These are phyloP conservation scores for Cynaeus angustus DNA, from an alignment of 2,888 invertebrate species.

Conservation along the genomic window DNA sequence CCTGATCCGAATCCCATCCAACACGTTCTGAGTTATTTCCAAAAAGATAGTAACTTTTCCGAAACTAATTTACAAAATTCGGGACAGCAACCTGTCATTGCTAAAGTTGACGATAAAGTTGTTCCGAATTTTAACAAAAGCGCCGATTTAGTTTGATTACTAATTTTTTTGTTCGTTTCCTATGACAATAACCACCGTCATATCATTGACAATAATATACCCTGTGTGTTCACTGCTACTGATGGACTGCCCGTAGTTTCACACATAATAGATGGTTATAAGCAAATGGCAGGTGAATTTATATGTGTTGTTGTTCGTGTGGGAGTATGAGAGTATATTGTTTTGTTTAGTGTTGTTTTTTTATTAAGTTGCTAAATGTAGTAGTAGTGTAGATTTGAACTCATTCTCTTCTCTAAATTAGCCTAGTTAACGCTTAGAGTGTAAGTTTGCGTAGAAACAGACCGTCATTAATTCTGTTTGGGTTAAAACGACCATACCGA, in stretches of 20 bases:
- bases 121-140: conserved; percentile 24
- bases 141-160: conserved; percentile 48
- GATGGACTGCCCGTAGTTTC: conserved; percentile 63
- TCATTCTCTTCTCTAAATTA: too few species aligned
- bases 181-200: conserved; percentile 52
- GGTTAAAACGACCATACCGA: too few species aligned
- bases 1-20: conserved; percentile 63
- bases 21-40: conserved; percentile 69
- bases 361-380: neutral
- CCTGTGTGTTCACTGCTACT: conserved; percentile 62
- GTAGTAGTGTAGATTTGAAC: too few species aligned
- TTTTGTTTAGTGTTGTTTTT: conserved; percentile 19
- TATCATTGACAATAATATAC: conserved; percentile 55
- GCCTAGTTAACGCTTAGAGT: too few species aligned
- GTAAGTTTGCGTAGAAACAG: too few species aligned
- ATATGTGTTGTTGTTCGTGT: conserved; percentile 48
- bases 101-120: conserved; percentile 22
- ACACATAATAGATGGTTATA: conserved; percentile 60
- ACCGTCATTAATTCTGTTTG: too few species aligned
- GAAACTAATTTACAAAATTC: conserved; percentile 34
- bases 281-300: conserved; percentile 57
- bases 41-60: conserved; percentile 63
- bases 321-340: conserved; percentile 14
- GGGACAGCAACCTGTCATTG: conserved; percentile 14
- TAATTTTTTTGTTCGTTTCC: conserved; percentile 31